Evolutionary conservation across 2,888 invertebrate species (phyloP).

Genomic region (Eupithecia dodoneata): DNA sequence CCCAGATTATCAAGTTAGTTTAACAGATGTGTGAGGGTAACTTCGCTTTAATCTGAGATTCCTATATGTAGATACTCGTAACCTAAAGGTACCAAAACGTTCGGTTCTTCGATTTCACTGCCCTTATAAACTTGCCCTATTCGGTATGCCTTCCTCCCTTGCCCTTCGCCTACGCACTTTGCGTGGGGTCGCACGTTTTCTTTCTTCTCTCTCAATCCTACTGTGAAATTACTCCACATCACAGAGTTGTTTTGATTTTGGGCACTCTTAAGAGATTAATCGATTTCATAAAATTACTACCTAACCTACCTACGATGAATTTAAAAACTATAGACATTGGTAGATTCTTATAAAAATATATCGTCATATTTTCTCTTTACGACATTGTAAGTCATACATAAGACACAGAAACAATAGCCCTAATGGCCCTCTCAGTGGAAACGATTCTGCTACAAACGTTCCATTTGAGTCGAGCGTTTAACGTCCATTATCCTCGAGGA

Average conservation of each 20-base stretch:
- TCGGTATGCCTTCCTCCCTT: slow-evolving; percentile 1
- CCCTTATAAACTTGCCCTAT: slow-evolving; percentile 6
- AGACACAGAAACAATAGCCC: not conserved
- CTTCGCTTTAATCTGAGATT: not conserved
- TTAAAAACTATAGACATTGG: not conserved
- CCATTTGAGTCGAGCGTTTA: slow-evolving; percentile 41
- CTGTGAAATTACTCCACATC: slow-evolving; percentile 7
- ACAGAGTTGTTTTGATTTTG: not conserved
- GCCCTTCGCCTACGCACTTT: slow-evolving; percentile 6
- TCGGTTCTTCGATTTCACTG: not conserved
- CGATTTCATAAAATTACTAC: not conserved
- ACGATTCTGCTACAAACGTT: slow-evolving; percentile 34
- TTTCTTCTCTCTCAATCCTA: not conserved
- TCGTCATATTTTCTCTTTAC: not conserved
- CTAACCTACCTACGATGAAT: not conserved
- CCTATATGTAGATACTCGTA: not conserved
- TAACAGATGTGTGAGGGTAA: not conserved
- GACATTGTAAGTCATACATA: not conserved
- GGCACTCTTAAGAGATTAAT: not conserved
- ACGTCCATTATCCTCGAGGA: slow-evolving; percentile 45
- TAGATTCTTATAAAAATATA: not conserved
- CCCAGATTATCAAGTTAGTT: not conserved
- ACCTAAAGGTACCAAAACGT: not conserved
- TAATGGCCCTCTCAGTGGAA: slow-evolving; percentile 30
- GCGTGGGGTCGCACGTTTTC: slow-evolving; percentile 6